These are phyloP conservation scores for Agrotis ipsilon DNA, from an alignment of 2,888 invertebrate genomes.

Conservation along the genomic window DNA sequence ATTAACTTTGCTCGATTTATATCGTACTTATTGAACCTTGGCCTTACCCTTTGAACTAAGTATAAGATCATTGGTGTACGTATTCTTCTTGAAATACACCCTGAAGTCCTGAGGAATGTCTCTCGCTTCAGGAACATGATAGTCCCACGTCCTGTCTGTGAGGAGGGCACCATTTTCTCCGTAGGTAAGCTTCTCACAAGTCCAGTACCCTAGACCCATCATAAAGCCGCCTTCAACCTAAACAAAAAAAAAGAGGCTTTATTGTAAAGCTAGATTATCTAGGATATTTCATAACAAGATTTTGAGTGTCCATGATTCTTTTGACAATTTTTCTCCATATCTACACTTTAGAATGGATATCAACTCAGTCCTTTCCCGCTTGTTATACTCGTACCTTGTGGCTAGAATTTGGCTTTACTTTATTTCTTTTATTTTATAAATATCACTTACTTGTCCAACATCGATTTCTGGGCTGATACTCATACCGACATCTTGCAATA, in stretches of 20 bases:
- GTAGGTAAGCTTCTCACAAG: conserved; percentile 92
- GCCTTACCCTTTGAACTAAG: conserved; percentile 76
- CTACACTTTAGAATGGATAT: no score
- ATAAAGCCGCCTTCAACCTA: conserved; percentile 93
- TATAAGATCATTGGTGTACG: conserved; percentile 91
- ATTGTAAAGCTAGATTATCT: no score
- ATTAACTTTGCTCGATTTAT: no score
- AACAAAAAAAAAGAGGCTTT: background rate
- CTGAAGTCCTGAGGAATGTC: conserved; percentile 94
- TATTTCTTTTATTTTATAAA: background rate
- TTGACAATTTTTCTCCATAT: no score
- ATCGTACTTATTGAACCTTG: background rate
- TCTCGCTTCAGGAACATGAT: conserved; percentile 93
- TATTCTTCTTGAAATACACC: conserved; percentile 92
- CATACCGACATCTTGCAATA: conserved; percentile 92
- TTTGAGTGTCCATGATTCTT: no score
- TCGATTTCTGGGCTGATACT: conserved; percentile 92
- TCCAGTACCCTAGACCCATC: conserved; percentile 94
- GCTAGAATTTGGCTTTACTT: no score
- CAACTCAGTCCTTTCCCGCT: no score
- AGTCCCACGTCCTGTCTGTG: conserved; percentile 95
- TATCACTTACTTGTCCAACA: conserved; percentile 90
- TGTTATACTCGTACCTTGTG: no score
- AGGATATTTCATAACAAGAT: no score
- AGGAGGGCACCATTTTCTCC: conserved; percentile 92